phyloP scores from a whole-genome alignment of 2,888 invertebrate species.

The Pandemis heparana region DNA sequence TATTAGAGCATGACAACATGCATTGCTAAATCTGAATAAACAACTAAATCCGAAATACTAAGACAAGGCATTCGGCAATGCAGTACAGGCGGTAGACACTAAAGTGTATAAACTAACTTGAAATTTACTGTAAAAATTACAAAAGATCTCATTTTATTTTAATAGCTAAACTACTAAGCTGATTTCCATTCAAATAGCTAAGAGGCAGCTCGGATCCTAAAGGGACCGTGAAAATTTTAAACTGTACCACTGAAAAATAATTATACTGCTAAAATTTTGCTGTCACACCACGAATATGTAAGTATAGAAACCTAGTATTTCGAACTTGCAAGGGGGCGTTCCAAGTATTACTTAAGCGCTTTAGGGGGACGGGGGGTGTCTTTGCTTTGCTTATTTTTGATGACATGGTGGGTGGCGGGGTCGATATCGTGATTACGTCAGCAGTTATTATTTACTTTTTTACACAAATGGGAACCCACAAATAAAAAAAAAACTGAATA shows the following conservation, averaged over 20 bases:
- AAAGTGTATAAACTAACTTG: neutral
- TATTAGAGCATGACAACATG: neutral
- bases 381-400: too few relatives aligned
- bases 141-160: neutral
- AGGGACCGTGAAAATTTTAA: neutral
- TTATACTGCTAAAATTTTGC: neutral
- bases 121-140: neutral
- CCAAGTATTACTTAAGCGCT: too few relatives aligned
- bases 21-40: neutral
- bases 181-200: conserved; percentile 1
- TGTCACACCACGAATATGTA: too few relatives aligned
- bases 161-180: conserved; percentile 1
- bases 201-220: neutral
- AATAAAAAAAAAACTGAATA: too few relatives aligned
- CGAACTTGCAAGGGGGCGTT: neutral
- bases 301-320: neutral
- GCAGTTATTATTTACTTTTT: too few relatives aligned
- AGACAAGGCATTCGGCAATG: neutral
- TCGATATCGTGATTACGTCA: too few relatives aligned
- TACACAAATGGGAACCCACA: too few relatives aligned
- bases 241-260: neutral
- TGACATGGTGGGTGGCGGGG: too few relatives aligned
- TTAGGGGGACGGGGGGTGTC: too few relatives aligned
- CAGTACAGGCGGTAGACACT: neutral
- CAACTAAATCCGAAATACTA: neutral